Conservation (phyloP, 2,888 invertebrate genomes). For the Tillus elongatus region DNA sequence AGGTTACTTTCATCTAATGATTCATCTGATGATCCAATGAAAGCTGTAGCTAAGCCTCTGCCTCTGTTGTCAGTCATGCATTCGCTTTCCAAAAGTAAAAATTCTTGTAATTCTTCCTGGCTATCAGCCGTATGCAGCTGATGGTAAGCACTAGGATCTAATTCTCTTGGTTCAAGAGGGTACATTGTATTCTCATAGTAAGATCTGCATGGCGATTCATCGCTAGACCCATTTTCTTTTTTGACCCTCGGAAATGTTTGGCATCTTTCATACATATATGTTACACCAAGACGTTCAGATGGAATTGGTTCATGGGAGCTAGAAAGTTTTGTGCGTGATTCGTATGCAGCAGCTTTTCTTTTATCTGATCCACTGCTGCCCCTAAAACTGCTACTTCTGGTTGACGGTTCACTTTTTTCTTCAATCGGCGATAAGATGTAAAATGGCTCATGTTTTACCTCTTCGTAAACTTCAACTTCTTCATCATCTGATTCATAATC, state of each 20-base stretch:
- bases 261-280: conserved; percentile 33
- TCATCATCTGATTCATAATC: conserved; percentile 11
- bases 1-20: no score
- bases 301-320: conserved; percentile 38
- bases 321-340: conserved; percentile 29
- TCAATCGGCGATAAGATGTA: conserved; percentile 48
- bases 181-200: conserved; percentile 39
- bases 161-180: conserved; percentile 50
- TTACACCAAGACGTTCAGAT: conserved; percentile 24
- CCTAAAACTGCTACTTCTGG: conserved; percentile 40
- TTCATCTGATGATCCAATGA: conserved; percentile 32
- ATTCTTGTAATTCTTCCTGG: conserved; percentile 54
- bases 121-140: conserved; percentile 53
- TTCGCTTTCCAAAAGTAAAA: conserved; percentile 51
- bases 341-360: conserved; percentile 19
- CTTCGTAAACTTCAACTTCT: conserved; percentile 21
- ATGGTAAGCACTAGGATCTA: conserved; percentile 48
- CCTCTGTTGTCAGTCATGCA: conserved; percentile 44
- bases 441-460: conserved; percentile 23
- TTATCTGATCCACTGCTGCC: conserved; percentile 32
- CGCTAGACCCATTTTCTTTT: conserved; percentile 31
- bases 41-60: conserved; percentile 45
- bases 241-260: conserved; percentile 48
- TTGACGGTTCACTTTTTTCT: conserved; percentile 49
- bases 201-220: conserved; percentile 20